Base-by-base conservation (phyloP, 1,140 invertebrate species). In the Heterodera carotae region DNA sequence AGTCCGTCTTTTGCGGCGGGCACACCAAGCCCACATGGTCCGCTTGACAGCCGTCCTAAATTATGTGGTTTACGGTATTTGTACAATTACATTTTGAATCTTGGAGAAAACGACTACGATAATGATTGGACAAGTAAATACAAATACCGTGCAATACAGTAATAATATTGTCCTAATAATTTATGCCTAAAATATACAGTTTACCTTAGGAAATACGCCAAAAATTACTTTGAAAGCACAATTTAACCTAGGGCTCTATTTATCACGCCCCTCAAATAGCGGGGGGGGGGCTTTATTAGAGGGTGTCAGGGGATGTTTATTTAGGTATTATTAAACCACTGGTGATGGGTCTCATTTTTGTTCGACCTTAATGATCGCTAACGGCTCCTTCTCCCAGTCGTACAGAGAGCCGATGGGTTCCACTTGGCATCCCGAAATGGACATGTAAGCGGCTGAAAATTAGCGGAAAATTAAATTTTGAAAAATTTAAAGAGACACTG, bases 381-480 rank as follows among this genome's bases (percentile, higher is more conserved):
- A 69, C 34, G 85, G 85, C 68, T 87, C 85, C 56, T 85, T 86
- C 72, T 87, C 85, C 86, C 86, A 87, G 59, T 88, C 85, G 68
- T 87, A 85, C 39, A 82, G 69, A 4, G 81, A 79, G 33, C 82
- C 81, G 66, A 87, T 84, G 22, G 85, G 86, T 56, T 87, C 85
- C 25, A 88, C 86, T 80, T 87, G 85, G 71, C 85, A 87, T 2
- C 85, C 85, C 59, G 78, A 77, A 64, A 87, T 82, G n/a, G 82
- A 81, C 82, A 87, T 87, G 62, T 84, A 87, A n/a, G 82, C 67
- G 2, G 86, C 85, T 87, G 74, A 64, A 74, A 33, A 31, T 39
- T 27, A 22, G 4, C 33, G n/a, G 7, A 7, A 76, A 75, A 76
- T 59, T 75, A 34, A 43, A 22, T 76, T 72, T 67, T 10, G 2